phyloP scores from a whole-genome alignment of 2,888 invertebrate species.

The Tenthredo livida region DNA sequence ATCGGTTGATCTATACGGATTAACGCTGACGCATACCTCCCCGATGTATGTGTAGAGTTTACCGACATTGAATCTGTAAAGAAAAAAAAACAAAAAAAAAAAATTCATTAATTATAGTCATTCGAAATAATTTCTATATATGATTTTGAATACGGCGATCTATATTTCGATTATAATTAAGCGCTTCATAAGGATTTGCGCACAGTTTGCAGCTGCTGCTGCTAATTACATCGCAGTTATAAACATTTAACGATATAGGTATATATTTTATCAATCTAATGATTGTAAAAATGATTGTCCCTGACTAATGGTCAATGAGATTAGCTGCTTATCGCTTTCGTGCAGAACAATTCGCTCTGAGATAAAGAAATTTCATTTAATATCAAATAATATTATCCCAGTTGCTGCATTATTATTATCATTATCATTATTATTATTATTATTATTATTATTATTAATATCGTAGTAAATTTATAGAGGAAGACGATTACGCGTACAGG shows the following conservation, averaged over 20 bases:
- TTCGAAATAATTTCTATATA: neutral
- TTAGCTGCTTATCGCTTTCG: slow-evolving; percentile 18
- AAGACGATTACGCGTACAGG: neutral
- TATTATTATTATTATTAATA: neutral
- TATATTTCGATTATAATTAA: neutral
- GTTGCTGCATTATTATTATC: neutral
- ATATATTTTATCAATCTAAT: neutral
- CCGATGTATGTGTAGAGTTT: slow-evolving; percentile 99
- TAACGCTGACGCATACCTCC: slow-evolving; percentile 98
- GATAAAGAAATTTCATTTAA: neutral
- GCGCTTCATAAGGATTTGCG: neutral
- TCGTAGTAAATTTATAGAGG: neutral
- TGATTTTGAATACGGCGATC: neutral
- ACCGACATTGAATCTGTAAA: slow-evolving; percentile 91
- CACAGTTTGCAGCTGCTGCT: neutral
- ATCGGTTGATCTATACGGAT: slow-evolving; percentile 96
- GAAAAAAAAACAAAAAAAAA: slow-evolving; percentile 56
- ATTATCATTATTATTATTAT: neutral
- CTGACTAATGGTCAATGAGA: slow-evolving; percentile 37
- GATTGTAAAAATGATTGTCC: slow-evolving; percentile 39
- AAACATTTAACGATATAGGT: neutral
- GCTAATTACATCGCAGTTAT: neutral
- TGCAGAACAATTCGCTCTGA: neutral
- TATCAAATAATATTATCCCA: neutral
- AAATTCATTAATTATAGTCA: neutral